A percentile compares a stretch with the other conserved stretches of the same genome.
phyloP scores from a whole-genome alignment of 2,888 invertebrate species.

The Limnephilus marmoratus region DNA sequence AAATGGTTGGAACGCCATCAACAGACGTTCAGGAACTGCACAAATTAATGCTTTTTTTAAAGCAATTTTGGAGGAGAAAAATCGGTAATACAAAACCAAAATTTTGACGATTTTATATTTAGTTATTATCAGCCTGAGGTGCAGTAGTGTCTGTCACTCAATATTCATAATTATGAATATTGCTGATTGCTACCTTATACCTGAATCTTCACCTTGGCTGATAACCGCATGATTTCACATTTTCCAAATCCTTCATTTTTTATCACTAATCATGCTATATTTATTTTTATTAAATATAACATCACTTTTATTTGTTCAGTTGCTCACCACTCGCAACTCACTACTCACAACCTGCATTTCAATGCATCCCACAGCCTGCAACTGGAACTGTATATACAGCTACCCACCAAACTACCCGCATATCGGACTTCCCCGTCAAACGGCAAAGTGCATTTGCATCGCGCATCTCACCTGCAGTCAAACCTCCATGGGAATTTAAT shows the following conservation, averaged over 20 bases:
- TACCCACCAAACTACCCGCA: neutral
- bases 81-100: too few species aligned
- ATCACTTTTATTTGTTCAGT: neutral
- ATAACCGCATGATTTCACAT: too few species aligned
- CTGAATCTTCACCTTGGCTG: too few species aligned
- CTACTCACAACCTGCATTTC: neutral
- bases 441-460: constrained; percentile 57
- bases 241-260: neutral
- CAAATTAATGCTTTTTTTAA: too few species aligned
- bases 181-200: too few species aligned
- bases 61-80: too few species aligned
- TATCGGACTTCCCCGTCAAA: constrained; percentile 9
- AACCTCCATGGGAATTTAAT: constrained; percentile 62
- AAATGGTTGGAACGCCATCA: too few species aligned
- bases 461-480: constrained; percentile 57
- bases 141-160: too few species aligned
- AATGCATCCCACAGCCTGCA: neutral
- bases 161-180: too few species aligned
- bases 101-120: too few species aligned
- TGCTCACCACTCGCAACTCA: neutral
- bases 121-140: too few species aligned
- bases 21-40: too few species aligned
- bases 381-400: neutral
- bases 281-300: neutral
- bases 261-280: neutral